phyloP scores from a whole-genome alignment of 2,797 vertebrate species.

The Gadopsis marmoratus region DNA sequence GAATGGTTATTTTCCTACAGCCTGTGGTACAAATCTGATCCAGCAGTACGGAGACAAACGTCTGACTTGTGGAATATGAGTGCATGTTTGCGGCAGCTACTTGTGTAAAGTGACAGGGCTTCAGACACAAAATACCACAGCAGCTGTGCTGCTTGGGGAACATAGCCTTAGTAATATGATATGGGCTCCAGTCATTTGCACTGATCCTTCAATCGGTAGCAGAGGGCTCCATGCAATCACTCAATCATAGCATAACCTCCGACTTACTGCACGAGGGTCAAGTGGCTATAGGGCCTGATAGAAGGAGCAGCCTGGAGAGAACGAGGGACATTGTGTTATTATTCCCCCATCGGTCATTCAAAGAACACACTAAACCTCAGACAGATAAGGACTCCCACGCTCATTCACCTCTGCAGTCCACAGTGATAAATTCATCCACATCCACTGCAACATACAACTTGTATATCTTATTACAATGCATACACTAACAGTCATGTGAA shows the following conservation, averaged over 20 bases:
- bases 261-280: constrained; percentile 17
- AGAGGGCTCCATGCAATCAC: constrained; percentile 44
- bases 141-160: constrained; percentile 47
- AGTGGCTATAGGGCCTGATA: constrained; percentile 5
- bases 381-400: background rate
- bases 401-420: background rate
- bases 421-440: background rate
- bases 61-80: constrained; percentile 32
- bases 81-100: constrained; percentile 27
- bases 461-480: background rate
- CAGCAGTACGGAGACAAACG: constrained; percentile 12
- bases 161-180: constrained; percentile 46
- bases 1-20: background rate
- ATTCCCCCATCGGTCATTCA: background rate
- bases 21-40: constrained; percentile 19
- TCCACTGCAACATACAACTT: background rate
- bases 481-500: background rate
- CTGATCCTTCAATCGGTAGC: constrained; percentile 52
- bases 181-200: constrained; percentile 43
- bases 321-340: background rate
- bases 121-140: constrained; percentile 44
- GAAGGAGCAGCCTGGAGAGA: background rate
- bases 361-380: background rate
- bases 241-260: constrained; percentile 59
- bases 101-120: constrained; percentile 29